These are phyloP conservation scores for Diabrotica undecimpunctata DNA, from an alignment of 1,140 invertebrate genomes.

Conservation along the genomic window DNA sequence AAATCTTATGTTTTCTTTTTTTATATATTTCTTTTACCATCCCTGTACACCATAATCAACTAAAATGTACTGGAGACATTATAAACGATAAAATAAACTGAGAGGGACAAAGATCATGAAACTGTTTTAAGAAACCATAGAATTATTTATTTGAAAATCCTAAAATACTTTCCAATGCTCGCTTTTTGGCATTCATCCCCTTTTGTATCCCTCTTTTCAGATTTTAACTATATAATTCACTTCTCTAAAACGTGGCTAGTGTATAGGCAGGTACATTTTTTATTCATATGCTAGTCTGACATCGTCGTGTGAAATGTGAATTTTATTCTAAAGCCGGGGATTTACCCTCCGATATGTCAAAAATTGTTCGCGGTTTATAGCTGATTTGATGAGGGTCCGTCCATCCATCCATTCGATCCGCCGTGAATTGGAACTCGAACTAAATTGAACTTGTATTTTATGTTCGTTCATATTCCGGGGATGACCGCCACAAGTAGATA, in stretches of 20 bases:
- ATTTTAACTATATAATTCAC: neutral
- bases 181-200: too few relatives aligned
- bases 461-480: slow-evolving; percentile 18
- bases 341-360: slow-evolving; percentile 39
- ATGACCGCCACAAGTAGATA: neutral
- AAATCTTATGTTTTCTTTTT: too few relatives aligned
- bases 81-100: too few relatives aligned
- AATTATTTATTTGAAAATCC: too few relatives aligned
- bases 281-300: slow-evolving; percentile 30
- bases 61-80: too few relatives aligned
- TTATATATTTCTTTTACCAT: too few relatives aligned
- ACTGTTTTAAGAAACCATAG: too few relatives aligned
- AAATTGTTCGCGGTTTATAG: slow-evolving; percentile 45
- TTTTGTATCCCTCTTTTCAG: too few relatives aligned
- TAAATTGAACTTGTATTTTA: slow-evolving; percentile 33
- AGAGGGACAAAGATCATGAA: too few relatives aligned
- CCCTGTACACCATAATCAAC: too few relatives aligned
- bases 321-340: slow-evolving; percentile 42
- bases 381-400: slow-evolving; percentile 40
- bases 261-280: slow-evolving; percentile 26
- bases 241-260: neutral
- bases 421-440: slow-evolving; percentile 25
- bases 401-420: slow-evolving; percentile 23
- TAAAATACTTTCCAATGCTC: too few relatives aligned
- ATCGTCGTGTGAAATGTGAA: slow-evolving; percentile 40